Evolutionary conservation across 1,140 invertebrate species (phyloP).

Genomic region (Stegodyphus dumicola): DNA sequence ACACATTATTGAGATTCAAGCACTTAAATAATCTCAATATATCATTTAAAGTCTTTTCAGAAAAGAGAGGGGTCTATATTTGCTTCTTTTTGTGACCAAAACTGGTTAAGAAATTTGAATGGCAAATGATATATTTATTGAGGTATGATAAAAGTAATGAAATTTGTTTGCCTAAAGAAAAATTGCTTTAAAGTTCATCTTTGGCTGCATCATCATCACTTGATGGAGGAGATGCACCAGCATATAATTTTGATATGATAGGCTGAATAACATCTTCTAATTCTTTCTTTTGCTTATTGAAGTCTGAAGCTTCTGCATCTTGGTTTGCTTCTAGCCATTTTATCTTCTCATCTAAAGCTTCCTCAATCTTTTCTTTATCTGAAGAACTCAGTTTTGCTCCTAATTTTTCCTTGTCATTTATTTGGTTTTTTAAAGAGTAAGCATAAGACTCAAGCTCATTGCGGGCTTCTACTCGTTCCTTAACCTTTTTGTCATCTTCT

Average conservation of each 20-base stretch:
- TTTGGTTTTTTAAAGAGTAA: slow-evolving; percentile 93
- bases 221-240: slow-evolving; percentile 79
- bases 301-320: slow-evolving; percentile 93
- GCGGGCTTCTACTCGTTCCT: slow-evolving; percentile 95
- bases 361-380: slow-evolving; percentile 96
- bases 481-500: slow-evolving; percentile 97
- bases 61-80: too few species aligned
- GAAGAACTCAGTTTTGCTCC: slow-evolving; percentile 90
- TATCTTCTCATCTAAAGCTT: slow-evolving; percentile 94
- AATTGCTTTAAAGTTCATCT: slow-evolving; percentile 83
- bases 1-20: too few species aligned
- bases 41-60: too few species aligned
- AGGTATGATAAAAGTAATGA: not conserved
- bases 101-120: too few species aligned
- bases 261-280: slow-evolving; percentile 96
- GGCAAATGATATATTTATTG: too few species aligned
- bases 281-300: slow-evolving; percentile 97
- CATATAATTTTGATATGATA: slow-evolving; percentile 97
- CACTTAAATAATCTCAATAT: too few species aligned
- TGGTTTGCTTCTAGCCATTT: slow-evolving; percentile 98
- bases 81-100: too few species aligned
- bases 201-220: slow-evolving; percentile 82
- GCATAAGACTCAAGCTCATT: slow-evolving; percentile 93
- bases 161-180: not conserved
- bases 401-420: slow-evolving; percentile 98